A percentile compares a stretch with the other conserved stretches of the same genome.
Conservation (phyloP, 2,113 vertebrate genomes). For the Scatophagus argus region DNA sequence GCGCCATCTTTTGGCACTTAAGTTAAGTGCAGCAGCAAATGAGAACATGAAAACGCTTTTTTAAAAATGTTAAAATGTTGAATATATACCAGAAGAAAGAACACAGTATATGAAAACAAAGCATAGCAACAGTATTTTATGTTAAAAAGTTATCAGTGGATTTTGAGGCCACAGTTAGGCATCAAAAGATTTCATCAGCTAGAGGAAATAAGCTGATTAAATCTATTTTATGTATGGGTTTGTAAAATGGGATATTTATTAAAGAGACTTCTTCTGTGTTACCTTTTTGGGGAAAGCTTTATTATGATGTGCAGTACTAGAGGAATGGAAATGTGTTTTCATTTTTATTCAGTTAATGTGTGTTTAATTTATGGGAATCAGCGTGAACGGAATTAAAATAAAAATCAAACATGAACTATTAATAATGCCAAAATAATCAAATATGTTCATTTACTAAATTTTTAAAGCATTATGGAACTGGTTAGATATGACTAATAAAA, state of each 20-base stretch:
- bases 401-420: background rate
- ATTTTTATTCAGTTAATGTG: background rate
- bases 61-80: background rate
- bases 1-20: conserved; percentile 78
- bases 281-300: background rate
- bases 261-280: background rate
- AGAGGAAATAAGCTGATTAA: background rate
- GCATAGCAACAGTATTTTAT: background rate
- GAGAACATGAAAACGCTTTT: background rate
- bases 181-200: conserved; percentile 14
- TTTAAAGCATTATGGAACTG: background rate
- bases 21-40: conserved; percentile 26
- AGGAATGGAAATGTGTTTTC: background rate
- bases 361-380: background rate
- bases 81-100: background rate
- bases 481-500: conserved; percentile 16
- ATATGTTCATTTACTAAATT: background rate
- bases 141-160: background rate
- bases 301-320: background rate
- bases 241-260: background rate
- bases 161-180: background rate
- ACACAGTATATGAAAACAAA: background rate
- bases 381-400: background rate
- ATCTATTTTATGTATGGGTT: background rate
- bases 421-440: conserved; percentile 5